Base-by-base conservation (phyloP, 2,888 invertebrate genomes). In the Pimpla rufipes region DNA sequence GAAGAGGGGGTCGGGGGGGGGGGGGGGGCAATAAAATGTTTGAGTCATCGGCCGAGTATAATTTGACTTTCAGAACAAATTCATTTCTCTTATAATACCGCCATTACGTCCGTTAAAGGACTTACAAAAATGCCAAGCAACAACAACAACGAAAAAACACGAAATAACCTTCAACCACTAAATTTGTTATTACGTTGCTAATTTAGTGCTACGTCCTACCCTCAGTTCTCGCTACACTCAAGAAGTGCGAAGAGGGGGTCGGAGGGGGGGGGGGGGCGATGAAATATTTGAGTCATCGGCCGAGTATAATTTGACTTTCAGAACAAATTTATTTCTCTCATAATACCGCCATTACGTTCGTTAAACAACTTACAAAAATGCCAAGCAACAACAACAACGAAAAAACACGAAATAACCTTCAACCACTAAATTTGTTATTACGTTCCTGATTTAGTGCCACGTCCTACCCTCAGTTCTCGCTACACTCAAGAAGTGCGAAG, bases 201-300 rank as follows among this genome's bases (percentile, higher is more conserved):
- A 37, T 35, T 62, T 35, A 57, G 5, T 57, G 21, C n/a, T n/a
- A n/a, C n/a, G n/a, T n/a, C n/a, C 13, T 57, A 29, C n/a, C 29
- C 29, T 29, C 21, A 8, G 59, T 11, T 59, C 23, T 57, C 45
- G 71, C 45, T 71, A 45, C 57, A 29, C 42, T 37, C 45, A 71
- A 59, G 71, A 23, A 71, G 29, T 16, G 71, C n/a, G n/a, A n/a
- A n/a, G n/a, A n/a, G n/a, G n/a, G n/a, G n/a, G n/a, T n/a, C n/a
- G n/a, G n/a, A n/a, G n/a, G 45, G 57, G 57, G 55, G 40, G 16
- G 18, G 55, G 23, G 57, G 23, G 45, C 71, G 57, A 71, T 71
- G 42, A 71, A 71, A 71, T 57, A 29, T 42, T 71, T 57, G 29
- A 57, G 71, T 71, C 57, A 71, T 45, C 57, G 18, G 16, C n/a